Percentiles rank a stretch among this genome's conserved stretches.
These are phyloP conservation scores for Sylvilagus bachmani DNA, from an alignment of 2,113 vertebrate species.

Conservation along the genomic window DNA sequence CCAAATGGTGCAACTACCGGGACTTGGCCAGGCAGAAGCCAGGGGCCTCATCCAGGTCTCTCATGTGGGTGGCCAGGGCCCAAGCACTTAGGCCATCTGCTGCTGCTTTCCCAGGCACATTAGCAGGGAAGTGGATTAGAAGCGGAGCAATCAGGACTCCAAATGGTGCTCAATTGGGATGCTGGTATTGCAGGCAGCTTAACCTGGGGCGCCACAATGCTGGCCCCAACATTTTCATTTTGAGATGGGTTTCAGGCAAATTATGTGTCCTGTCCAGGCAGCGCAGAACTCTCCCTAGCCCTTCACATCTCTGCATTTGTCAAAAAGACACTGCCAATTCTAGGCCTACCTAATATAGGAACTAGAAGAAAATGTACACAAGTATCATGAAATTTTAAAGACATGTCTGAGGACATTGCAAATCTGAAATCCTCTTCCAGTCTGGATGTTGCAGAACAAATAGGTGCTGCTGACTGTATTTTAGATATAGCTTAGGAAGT, in stretches of 20 bases:
- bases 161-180: no score
- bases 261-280: background rate
- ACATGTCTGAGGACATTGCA: constrained; percentile 26
- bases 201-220: no score
- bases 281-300: background rate
- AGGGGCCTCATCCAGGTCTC: no score
- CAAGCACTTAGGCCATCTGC: no score
- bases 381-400: constrained; percentile 59
- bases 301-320: constrained; percentile 19
- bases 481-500: constrained; percentile 52
- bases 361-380: background rate
- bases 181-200: no score
- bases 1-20: no score
- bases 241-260: background rate
- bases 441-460: background rate
- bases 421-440: constrained; percentile 34
- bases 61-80: no score
- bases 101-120: no score
- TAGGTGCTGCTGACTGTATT: constrained; percentile 23
- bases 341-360: constrained; percentile 12
- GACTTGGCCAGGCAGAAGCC: no score
- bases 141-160: no score
- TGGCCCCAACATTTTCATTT: background rate
- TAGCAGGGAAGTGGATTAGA: no score
- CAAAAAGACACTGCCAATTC: constrained; percentile 20